Percentiles rank a stretch among this genome's conserved stretches.
These are phyloP conservation scores for Amphiprion clarkii DNA, from an alignment of 2,797 vertebrate genomes.

Conservation along the genomic window DNA sequence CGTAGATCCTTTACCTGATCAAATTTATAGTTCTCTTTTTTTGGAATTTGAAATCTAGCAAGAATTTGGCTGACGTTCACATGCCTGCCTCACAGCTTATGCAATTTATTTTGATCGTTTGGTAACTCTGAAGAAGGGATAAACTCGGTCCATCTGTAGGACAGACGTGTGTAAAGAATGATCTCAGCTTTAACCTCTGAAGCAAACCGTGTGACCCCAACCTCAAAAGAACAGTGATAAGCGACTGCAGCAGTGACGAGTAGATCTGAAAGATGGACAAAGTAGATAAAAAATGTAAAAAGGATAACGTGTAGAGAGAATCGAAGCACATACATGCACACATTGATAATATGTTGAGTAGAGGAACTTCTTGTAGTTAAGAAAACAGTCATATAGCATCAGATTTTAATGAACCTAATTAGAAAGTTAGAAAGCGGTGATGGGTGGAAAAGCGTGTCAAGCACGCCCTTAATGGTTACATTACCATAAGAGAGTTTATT, in stretches of 20 bases:
- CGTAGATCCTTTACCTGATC: slow-evolving; percentile 23
- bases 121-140: slow-evolving; percentile 18
- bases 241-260: background rate
- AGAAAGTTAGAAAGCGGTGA: background rate
- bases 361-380: background rate
- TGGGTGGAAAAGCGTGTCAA: background rate
- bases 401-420: background rate
- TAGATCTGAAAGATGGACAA: slow-evolving; percentile 4
- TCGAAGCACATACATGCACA: background rate
- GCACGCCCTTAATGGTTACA: background rate
- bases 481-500: slow-evolving; percentile 16
- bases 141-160: slow-evolving; percentile 36
- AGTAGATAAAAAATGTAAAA: background rate
- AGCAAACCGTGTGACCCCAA: slow-evolving; percentile 29
- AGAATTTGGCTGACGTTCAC: slow-evolving; percentile 17
- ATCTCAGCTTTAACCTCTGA: slow-evolving; percentile 41
- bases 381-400: background rate
- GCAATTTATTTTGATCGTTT: slow-evolving; percentile 31
- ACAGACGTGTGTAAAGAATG: slow-evolving; percentile 38
- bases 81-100: slow-evolving; percentile 3
- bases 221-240: slow-evolving; percentile 37
- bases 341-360: background rate
- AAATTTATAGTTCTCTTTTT: slow-evolving; percentile 33
- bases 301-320: background rate
- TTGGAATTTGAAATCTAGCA: slow-evolving; percentile 29